These are phyloP conservation scores for Drosophila lini DNA, from an alignment of 1,140 invertebrate species.

Conservation along the genomic window DNA sequence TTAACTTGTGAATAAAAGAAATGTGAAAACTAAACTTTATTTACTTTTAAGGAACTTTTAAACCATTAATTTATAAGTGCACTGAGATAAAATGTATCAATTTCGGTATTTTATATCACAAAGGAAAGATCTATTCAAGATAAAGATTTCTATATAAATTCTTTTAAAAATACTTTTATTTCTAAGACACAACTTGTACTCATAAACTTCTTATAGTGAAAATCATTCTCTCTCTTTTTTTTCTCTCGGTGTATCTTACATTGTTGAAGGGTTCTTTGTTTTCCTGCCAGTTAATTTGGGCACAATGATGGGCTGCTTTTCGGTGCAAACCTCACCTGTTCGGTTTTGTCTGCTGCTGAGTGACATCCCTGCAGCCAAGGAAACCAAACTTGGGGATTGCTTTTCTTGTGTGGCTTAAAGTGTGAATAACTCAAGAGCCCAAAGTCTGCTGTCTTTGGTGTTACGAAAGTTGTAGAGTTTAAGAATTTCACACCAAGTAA, in stretches of 20 bases:
- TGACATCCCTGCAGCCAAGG: constrained; percentile 13
- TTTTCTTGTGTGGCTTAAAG: constrained; percentile 3
- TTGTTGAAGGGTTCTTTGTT: no score
- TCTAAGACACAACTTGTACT: no score
- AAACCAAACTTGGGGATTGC: constrained; percentile 12
- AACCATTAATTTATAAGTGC: not conserved
- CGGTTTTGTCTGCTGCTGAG: constrained; percentile 23
- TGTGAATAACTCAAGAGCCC: constrained; percentile 13
- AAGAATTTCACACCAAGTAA: not conserved
- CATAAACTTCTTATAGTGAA: no score
- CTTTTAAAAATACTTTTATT: no score
- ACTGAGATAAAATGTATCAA: not conserved
- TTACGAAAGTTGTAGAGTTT: no score
- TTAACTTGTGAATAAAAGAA: not conserved
- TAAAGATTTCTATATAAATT: no score
- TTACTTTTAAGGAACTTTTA: not conserved
- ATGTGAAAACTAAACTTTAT: not conserved
- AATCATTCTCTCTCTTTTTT: no score
- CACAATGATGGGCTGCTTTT: constrained; percentile 8
- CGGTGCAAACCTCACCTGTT: not conserved
- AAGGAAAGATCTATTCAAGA: not conserved
- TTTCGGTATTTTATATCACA: not conserved
- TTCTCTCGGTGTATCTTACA: not conserved
- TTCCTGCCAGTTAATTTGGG: not conserved
- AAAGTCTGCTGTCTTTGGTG: constrained; percentile 7